Percentiles rank a stretch among this genome's conserved stretches.
phyloP scores from a whole-genome alignment of 2,888 invertebrate genomes.

The Tuberolachnus salignus region DNA sequence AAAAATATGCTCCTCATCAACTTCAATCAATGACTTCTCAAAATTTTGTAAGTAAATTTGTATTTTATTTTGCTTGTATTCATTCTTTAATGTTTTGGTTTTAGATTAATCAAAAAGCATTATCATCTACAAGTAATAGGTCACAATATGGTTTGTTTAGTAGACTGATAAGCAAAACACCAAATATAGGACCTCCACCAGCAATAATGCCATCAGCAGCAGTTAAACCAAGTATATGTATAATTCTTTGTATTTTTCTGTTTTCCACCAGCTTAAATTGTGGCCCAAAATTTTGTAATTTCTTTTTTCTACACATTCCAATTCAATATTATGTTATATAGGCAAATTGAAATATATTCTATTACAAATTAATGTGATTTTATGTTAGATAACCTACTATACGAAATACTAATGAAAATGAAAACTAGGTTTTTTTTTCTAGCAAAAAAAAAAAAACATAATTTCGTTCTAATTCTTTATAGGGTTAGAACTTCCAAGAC shows the following conservation, averaged over 20 bases:
- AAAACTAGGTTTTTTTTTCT: too few relatives aligned
- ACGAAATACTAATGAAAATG: too few relatives aligned
- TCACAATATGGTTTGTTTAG: neutral
- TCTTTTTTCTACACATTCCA: too few relatives aligned
- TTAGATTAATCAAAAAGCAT: conserved; percentile 42
- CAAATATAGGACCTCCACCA: conserved; percentile 6
- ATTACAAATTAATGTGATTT: too few relatives aligned
- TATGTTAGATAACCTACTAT: too few relatives aligned
- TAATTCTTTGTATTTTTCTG: neutral
- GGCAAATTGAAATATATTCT: too few relatives aligned
- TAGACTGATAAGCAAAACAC: neutral
- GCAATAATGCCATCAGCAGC: conserved; percentile 20
- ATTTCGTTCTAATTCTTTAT: neutral
- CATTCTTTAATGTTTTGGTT: conserved; percentile 21
- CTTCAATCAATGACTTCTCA: conserved; percentile 60
- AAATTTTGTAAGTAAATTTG: conserved; percentile 44
- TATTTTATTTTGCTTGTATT: neutral
- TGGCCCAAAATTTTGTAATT: too few relatives aligned
- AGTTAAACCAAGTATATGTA: conserved; percentile 38
- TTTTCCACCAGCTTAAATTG: too few relatives aligned
- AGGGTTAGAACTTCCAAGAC: conserved; percentile 66
- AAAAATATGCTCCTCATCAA: conserved; percentile 79
- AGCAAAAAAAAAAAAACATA: too few relatives aligned
- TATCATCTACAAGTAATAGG: conserved; percentile 13
- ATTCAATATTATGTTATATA: too few relatives aligned